Evolutionary conservation across 2,113 vertebrate species (phyloP), one percentile per base, ranked within the genome.

Genomic region (Columba janthina): DNA sequence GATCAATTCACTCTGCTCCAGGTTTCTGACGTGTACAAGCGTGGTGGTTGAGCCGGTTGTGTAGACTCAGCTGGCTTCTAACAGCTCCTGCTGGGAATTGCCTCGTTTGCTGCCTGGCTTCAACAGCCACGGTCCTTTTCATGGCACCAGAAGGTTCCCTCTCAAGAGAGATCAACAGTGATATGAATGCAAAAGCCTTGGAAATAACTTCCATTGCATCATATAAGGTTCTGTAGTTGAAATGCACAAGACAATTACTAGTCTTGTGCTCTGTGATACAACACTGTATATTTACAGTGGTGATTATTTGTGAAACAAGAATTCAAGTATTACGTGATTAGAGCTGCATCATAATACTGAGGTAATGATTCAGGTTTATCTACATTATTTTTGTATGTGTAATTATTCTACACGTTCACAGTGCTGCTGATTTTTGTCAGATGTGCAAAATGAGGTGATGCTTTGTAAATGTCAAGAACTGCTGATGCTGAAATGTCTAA

Each of bases 11-110:
- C 46, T 32, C 53, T 10, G 50, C 51, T 48, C 10, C 22, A 2
- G 4, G 0, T 13, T 32, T 19, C 24, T 28, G 46, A n/a, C 19
- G 8, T 2, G 5, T 17, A 2, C 17, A 12, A 44, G 28, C 9
- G 11, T 60, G 53, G 16, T 44, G 57, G 25, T 14, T n/a, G 58
- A 26, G 15, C 28, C 13, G 4, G 65, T 3, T 60, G 12, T 17
- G 26, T 8, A 9, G 28, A 14, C 6, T 11, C 10, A 7, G 62
- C 50, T 66, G 76, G 58, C 3, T 21, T 9, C 0, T 1, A 7
- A 2, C 1, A 6, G 25, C 24, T 29, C 16, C 11, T 57, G 40
- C 54, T 0, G 2, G 25, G 32, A 21, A 2, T 5, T 8, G 70
- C 42, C 28, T 20, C 16, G 15, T 40, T 42, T 1, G 0, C 5